Evolutionary conservation across 2,888 invertebrate genomes (phyloP), one percentile per base, ranked within the genome.

Genomic region (Archaeoteleia sp.): DNA sequence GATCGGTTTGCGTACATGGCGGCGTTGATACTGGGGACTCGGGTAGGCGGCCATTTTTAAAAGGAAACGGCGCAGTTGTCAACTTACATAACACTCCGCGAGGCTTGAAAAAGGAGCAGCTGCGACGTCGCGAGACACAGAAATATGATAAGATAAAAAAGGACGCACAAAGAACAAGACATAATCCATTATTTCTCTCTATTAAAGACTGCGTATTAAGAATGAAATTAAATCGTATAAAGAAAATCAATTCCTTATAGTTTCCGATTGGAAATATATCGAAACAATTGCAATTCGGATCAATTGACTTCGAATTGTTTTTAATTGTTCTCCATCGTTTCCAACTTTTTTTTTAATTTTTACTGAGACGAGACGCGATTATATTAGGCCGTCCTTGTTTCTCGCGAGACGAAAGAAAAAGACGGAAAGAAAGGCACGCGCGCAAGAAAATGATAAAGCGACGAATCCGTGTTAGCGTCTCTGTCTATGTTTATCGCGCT

Each of bases 31-130:
- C n/a, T n/a, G n/a, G n/a, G 23, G 4, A 7, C 7, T 23, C 23
- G 23, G 13, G 46, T 30, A 40, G 45, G 57, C 57, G 67, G n/a
- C 61, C 67, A 67, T 67, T 67, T 67, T 67, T 67, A 67, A 62
- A 67, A 46, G 61, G 46, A 46, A 57, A 53, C 61, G 46, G 29
- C 57, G 51, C 57, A 55, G 51, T 46, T 35, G 40, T 20, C 43
- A 32, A 25, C 32, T 62, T 53, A 46, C 49, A 48, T 54, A 62
- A 62, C n/a, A n/a, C n/a, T 39, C 42, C 39, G n/a, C 49, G 27
- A 15, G 32, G 9, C 39, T 35, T 40, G 20, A 23, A 20, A 23
- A 30, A 40, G 32, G 32, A 40, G 39, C 20, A 17, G 20, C 32
- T 46, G 30, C 10, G 20, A 32, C 20, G 46, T 46, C 14, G 9